These are phyloP conservation scores for Rhinogobius similis DNA, from an alignment of 2,113 vertebrate genomes.

Conservation along the genomic window DNA sequence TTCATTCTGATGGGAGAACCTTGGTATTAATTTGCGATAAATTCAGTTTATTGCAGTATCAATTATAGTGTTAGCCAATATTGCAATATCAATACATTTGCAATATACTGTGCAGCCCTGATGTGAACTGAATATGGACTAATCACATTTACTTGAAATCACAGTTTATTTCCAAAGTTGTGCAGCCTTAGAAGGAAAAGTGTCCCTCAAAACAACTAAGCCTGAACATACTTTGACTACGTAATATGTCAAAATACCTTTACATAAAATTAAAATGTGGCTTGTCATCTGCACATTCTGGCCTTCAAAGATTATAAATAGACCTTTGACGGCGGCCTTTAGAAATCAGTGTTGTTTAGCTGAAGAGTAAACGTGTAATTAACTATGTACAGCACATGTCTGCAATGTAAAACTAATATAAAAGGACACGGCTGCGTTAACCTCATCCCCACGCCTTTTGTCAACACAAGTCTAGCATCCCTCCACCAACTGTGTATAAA, in stretches of 20 bases:
- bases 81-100: too few species aligned
- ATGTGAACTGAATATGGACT: too few species aligned
- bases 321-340: neutral
- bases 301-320: neutral
- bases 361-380: neutral
- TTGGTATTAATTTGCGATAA: too few species aligned
- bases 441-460: constrained; percentile 11
- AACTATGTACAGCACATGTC: neutral
- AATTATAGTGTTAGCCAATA: too few species aligned
- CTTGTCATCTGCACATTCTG: neutral
- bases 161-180: neutral
- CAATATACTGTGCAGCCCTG: too few species aligned
- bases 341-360: neutral
- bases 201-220: neutral
- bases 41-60: too few species aligned
- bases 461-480: constrained; percentile 13
- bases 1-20: too few species aligned
- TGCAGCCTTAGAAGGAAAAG: neutral
- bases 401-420: constrained; percentile 1
- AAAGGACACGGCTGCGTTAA: constrained; percentile 11
- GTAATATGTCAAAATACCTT: neutral
- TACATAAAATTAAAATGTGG: neutral
- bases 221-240: neutral
- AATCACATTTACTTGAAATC: too few species aligned
- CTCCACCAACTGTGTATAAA: constrained; percentile 14